Evolutionary conservation across 2,797 vertebrate species (phyloP).

Genomic region (Leptodactylus fallax): DNA sequence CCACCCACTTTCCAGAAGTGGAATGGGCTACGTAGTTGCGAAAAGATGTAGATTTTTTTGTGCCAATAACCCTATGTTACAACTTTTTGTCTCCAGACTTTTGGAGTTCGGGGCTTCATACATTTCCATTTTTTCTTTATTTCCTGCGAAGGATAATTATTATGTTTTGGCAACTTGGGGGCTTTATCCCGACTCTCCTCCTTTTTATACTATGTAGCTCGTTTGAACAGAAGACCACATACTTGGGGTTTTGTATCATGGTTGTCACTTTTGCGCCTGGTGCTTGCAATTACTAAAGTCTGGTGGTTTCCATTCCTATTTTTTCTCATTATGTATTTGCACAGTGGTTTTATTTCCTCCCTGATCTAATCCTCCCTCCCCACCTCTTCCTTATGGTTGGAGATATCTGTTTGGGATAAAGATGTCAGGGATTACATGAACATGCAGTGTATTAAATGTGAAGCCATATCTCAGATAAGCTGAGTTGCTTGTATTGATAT

Average conservation of each 20-base stretch:
- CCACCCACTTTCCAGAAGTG: too few species aligned
- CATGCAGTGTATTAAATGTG: constrained; percentile 18
- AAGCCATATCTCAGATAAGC: constrained; percentile 10
- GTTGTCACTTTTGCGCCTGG: neutral
- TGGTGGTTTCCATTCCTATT: neutral
- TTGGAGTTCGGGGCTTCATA: too few species aligned
- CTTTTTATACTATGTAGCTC: too few species aligned
- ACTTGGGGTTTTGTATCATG: neutral
- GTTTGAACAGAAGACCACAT: neutral
- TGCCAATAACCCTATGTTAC: too few species aligned
- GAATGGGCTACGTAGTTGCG: too few species aligned
- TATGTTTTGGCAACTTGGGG: too few species aligned
- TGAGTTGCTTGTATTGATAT: constrained; percentile 9
- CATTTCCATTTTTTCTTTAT: too few species aligned
- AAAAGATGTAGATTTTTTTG: too few species aligned
- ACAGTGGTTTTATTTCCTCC: neutral
- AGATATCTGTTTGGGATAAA: constrained; percentile 40
- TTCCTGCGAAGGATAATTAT: too few species aligned
- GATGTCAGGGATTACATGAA: constrained; percentile 40
- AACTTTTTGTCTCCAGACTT: too few species aligned
- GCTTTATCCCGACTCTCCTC: too few species aligned
- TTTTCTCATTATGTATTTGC: neutral
- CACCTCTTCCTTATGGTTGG: constrained; percentile 11
- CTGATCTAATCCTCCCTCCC: constrained; percentile 2
- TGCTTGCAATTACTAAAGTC: neutral